These are phyloP conservation scores for Stichodactyla helianthus DNA, from an alignment of 64 coral and sea anemone species.

Conservation along the genomic window DNA sequence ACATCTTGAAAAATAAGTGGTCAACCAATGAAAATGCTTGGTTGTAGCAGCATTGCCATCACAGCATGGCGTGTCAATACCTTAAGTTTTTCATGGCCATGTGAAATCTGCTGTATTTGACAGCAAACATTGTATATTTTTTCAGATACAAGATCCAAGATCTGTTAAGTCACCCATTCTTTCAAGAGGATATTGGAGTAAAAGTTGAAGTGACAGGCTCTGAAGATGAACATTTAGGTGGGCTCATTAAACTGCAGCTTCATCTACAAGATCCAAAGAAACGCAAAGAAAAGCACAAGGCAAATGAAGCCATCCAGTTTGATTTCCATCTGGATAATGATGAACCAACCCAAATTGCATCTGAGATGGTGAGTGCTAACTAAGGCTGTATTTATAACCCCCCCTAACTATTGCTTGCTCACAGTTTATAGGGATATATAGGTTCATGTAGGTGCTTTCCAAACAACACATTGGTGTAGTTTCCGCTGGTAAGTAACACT, in stretches of 20 bases:
- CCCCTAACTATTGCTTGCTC: conserved; percentile 13
- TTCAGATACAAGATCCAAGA: conserved; percentile 68
- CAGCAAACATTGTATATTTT: too few species aligned
- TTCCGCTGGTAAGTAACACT: neutral
- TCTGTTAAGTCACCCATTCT: conserved; percentile 74
- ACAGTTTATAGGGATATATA: conserved; percentile 9
- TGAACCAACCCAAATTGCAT: conserved; percentile 75
- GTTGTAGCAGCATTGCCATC: too few species aligned
- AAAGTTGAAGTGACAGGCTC: conserved; percentile 59
- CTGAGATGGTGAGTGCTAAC: conserved; percentile 77
- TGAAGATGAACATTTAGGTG: neutral
- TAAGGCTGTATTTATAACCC: neutral
- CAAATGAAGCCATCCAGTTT: conserved; percentile 86
- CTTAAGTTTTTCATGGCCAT: too few species aligned
- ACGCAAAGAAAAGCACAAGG: conserved; percentile 84
- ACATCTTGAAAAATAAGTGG: too few species aligned
- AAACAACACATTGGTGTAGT: neutral
- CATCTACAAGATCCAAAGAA: conserved; percentile 85
- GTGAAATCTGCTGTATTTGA: too few species aligned
- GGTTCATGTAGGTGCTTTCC: neutral
- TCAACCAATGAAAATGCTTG: too few species aligned
- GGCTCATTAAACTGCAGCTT: conserved; percentile 62
- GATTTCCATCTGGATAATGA: conserved; percentile 74
- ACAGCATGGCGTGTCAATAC: too few species aligned
- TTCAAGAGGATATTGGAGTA: conserved; percentile 87